A percentile compares a stretch with the other conserved stretches of the same genome.
phyloP scores from a whole-genome alignment of 2,888 invertebrate species.

The Megamerina dolium region DNA sequence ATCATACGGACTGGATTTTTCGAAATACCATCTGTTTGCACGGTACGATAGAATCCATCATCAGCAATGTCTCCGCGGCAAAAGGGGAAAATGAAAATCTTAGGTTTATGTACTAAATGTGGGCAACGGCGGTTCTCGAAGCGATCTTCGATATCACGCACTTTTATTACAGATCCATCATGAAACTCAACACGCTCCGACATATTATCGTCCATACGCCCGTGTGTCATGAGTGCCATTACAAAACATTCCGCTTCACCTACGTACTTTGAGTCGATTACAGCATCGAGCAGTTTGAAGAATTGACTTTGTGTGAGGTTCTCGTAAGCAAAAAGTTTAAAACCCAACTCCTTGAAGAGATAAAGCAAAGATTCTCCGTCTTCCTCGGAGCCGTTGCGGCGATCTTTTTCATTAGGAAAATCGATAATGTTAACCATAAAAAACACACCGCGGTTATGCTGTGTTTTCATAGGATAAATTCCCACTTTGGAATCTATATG shows the following conservation, averaged over 20 bases:
- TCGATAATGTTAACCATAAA: slow-evolving; percentile 59
- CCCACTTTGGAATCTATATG: slow-evolving; percentile 28
- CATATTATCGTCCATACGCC: slow-evolving; percentile 49
- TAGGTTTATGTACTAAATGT: slow-evolving; percentile 57
- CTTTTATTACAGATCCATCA: slow-evolving; percentile 53
- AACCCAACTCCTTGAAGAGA: slow-evolving; percentile 59
- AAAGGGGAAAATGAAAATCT: slow-evolving; percentile 68
- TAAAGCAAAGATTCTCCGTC: slow-evolving; percentile 56
- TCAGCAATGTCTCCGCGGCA: slow-evolving; percentile 52
- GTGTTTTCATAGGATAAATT: slow-evolving; percentile 51
- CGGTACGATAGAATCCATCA: slow-evolving; percentile 28
- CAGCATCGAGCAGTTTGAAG: slow-evolving; percentile 45
- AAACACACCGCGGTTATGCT: slow-evolving; percentile 55
- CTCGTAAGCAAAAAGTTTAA: slow-evolving; percentile 42
- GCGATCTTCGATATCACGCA: slow-evolving; percentile 54
- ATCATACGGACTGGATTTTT: slow-evolving; percentile 3
- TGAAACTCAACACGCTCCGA: slow-evolving; percentile 56
- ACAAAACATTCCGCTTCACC: slow-evolving; percentile 57
- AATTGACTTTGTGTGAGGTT: slow-evolving; percentile 46
- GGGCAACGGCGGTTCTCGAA: slow-evolving; percentile 57
- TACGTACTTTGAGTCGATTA: slow-evolving; percentile 49
- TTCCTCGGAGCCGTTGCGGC: slow-evolving; percentile 56
- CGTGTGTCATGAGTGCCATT: slow-evolving; percentile 64
- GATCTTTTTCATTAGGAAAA: slow-evolving; percentile 47
- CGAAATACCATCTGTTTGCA: slow-evolving; percentile 20